Evolutionary conservation across 2,888 invertebrate species (phyloP).

Genomic region (Megalurothrips usitatus): DNA sequence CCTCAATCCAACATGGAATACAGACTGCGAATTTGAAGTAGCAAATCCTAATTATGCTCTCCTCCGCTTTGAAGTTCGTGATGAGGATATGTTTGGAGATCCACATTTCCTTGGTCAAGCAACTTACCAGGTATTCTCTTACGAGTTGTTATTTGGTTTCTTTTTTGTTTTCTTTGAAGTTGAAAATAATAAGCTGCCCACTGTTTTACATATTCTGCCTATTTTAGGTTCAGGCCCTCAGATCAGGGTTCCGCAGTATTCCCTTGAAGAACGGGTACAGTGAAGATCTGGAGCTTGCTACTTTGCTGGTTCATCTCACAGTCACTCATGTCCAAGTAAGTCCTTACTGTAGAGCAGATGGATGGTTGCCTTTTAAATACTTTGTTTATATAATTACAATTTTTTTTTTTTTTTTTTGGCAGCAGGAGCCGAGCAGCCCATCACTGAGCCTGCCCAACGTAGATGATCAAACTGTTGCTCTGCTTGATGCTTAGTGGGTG

Average conservation of each 20-base stretch:
- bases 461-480: slow-evolving; percentile 8
- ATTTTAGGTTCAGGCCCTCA: slow-evolving; percentile 62
- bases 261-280: slow-evolving; percentile 84
- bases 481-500: background rate
- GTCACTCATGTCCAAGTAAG: slow-evolving; percentile 52
- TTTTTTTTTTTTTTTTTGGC: background rate
- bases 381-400: background rate
- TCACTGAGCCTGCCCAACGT: background rate
- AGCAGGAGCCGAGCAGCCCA: slow-evolving; percentile 4
- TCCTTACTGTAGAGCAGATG: slow-evolving; percentile 15
- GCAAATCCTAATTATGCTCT: slow-evolving; percentile 78
- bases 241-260: slow-evolving; percentile 86
- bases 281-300: slow-evolving; percentile 87
- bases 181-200: background rate
- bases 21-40: slow-evolving; percentile 74
- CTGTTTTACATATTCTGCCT: slow-evolving; percentile 29
- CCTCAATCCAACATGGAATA: slow-evolving; percentile 89
- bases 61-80: slow-evolving; percentile 81
- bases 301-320: slow-evolving; percentile 76
- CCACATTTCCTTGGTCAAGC: slow-evolving; percentile 95
- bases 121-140: slow-evolving; percentile 70
- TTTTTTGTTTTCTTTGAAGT: slow-evolving; percentile 27
- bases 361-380: background rate
- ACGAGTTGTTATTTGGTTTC: slow-evolving; percentile 33
- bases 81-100: slow-evolving; percentile 97